Conservation (phyloP, 2,113 vertebrate genomes). For the Scomber scombrus region DNA sequence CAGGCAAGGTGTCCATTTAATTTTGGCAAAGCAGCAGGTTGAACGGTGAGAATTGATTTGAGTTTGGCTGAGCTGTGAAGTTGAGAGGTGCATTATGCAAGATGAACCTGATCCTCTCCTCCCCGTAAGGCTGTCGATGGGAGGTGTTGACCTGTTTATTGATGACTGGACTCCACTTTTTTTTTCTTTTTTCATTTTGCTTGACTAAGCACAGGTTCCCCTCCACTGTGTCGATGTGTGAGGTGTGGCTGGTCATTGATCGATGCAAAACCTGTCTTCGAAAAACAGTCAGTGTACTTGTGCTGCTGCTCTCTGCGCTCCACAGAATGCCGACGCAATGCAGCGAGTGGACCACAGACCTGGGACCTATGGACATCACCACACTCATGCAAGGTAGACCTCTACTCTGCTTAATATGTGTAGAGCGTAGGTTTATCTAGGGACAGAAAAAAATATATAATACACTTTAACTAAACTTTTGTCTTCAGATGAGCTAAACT, state of each 20-base stretch:
- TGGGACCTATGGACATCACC: conserved; percentile 29
- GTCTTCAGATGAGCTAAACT: not conserved
- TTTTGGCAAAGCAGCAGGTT: conserved; percentile 53
- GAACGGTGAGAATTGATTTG: conserved; percentile 55
- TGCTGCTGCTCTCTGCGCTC: conserved; percentile 63
- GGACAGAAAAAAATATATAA: not conserved
- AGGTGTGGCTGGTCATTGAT: conserved; percentile 69
- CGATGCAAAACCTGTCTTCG: conserved; percentile 60
- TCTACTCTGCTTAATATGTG: not conserved
- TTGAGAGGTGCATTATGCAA: conserved; percentile 65
- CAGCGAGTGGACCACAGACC: conserved; percentile 65
- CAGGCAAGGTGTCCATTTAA: conserved; percentile 8
- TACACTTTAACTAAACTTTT: conserved; percentile 10
- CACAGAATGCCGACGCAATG: conserved; percentile 70
- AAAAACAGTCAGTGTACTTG: conserved; percentile 40
- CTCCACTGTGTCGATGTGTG: conserved; percentile 8
- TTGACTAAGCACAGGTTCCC: conserved; percentile 70
- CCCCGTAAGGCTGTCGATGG: conserved; percentile 46
- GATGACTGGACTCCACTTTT: conserved; percentile 67
- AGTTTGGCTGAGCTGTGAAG: conserved; percentile 57
- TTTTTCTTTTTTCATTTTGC: conserved; percentile 62
- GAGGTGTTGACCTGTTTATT: conserved; percentile 65
- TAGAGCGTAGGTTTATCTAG: not conserved
- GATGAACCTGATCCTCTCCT: conserved; percentile 66
- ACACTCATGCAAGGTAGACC: conserved; percentile 62